A percentile compares a stretch with the other conserved stretches of the same genome.
Evolutionary conservation across 1,140 invertebrate species (phyloP).

Genomic region (Microplitis mediator): DNA sequence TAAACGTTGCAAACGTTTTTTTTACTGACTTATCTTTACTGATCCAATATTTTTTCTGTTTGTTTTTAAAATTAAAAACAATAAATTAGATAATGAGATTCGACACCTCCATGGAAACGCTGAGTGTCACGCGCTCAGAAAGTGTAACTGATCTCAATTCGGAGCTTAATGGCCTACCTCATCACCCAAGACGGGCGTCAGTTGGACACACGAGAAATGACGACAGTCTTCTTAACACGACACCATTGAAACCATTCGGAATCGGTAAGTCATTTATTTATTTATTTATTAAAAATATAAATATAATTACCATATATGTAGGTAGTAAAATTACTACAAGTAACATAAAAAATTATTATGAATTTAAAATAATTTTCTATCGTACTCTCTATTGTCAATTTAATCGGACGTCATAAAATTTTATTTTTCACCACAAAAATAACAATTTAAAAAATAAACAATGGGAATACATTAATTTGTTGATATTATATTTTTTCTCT

Average conservation of each 20-base stretch:
- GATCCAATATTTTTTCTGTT: slow-evolving; percentile 7
- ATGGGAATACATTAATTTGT: slow-evolving; percentile 34
- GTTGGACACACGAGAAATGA: slow-evolving; percentile 61
- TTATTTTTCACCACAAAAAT: too few relatives aligned
- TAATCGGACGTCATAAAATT: too few relatives aligned
- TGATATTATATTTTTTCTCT: slow-evolving; percentile 33
- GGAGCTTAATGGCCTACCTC: slow-evolving; percentile 49
- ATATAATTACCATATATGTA: slow-evolving; percentile 2
- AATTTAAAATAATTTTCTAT: too few relatives aligned
- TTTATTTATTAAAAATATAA: neutral
- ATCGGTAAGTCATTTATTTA: slow-evolving; percentile 68
- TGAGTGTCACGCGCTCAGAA: slow-evolving; percentile 77
- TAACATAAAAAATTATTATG: too few relatives aligned
- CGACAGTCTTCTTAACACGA: slow-evolving; percentile 57
- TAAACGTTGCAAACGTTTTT: slow-evolving; percentile 18
- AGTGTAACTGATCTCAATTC: slow-evolving; percentile 80
- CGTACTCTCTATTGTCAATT: too few relatives aligned
- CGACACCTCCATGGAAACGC: slow-evolving; percentile 76
- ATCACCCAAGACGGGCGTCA: slow-evolving; percentile 51
- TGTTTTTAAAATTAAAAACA: neutral
- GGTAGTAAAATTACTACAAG: neutral
- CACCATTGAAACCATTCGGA: slow-evolving; percentile 76
- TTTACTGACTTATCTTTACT: neutral
- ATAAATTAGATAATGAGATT: slow-evolving; percentile 75
- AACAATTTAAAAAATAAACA: too few relatives aligned